phyloP scores from a whole-genome alignment of 2,797 vertebrate genomes.

The Nannoperca australis region DNA sequence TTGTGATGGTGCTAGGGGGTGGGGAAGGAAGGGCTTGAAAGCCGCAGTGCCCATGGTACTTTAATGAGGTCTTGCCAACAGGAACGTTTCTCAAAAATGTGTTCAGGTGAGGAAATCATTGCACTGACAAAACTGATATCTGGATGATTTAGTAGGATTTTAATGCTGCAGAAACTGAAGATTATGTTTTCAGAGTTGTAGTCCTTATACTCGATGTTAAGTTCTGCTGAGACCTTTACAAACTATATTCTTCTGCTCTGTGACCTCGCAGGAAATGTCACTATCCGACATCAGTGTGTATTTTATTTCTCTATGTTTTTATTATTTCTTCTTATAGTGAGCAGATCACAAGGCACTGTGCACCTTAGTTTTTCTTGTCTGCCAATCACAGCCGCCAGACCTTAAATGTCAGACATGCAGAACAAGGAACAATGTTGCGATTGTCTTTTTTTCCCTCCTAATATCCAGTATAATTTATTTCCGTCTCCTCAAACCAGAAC shows the following conservation, averaged over 20 bases:
- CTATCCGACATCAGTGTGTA: background rate
- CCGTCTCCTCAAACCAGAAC: constrained; percentile 35
- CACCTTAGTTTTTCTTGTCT: background rate
- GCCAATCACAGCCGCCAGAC: constrained; percentile 8
- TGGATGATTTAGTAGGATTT: background rate
- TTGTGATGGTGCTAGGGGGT: too few relatives aligned
- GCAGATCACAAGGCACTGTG: background rate
- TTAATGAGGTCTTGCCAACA: too few relatives aligned
- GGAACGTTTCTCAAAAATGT: background rate
- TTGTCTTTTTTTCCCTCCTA: background rate
- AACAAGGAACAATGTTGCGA: background rate
- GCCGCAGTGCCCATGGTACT: too few relatives aligned
- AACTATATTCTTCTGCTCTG: background rate
- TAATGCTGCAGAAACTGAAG: too few relatives aligned
- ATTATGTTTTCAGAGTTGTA: too few relatives aligned
- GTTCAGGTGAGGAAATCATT: background rate
- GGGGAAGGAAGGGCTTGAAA: too few relatives aligned
- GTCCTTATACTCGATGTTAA: background rate
- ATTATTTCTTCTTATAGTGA: background rate
- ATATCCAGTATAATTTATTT: constrained; percentile 11
- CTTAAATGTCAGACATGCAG: constrained; percentile 24
- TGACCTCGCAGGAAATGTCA: background rate
- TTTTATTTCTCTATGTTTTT: background rate
- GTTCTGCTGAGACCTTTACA: background rate
- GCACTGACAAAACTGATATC: background rate